Percentiles rank a stretch among this genome's conserved stretches.
Conservation (phyloP, 2,113 vertebrate species). For the Phalacrocorax brasilianus region DNA sequence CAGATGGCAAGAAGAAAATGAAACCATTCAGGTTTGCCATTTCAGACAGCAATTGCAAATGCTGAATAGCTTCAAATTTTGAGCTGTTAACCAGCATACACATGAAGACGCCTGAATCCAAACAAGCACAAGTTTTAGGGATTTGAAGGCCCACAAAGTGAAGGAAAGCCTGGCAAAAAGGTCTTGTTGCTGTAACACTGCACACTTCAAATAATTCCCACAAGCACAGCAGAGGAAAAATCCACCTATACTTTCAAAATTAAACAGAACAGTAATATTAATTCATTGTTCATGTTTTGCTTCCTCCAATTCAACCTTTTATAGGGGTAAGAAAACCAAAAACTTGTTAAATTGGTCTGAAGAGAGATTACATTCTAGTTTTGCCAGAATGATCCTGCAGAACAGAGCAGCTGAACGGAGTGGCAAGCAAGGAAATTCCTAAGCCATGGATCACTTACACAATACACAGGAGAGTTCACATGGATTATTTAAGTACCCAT, state of each 20-base stretch:
- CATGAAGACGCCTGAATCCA: not conserved
- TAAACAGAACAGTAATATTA: not conserved
- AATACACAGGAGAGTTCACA: not conserved
- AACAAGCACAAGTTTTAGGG: not conserved
- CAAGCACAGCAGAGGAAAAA: not conserved
- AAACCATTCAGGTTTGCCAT: not conserved
- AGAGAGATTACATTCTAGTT: not conserved
- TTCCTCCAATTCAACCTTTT: not conserved
- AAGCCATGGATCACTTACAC: constrained; percentile 20
- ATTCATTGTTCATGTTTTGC: not conserved
- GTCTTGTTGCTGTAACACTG: not conserved
- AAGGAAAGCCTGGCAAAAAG: not conserved
- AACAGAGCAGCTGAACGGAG: not conserved
- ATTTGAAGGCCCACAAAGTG: not conserved
- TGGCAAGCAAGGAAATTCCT: constrained; percentile 32
- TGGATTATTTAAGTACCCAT: constrained; percentile 20
- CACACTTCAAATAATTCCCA: not conserved
- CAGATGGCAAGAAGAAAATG: not conserved
- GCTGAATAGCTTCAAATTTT: not conserved
- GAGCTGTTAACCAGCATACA: not conserved
- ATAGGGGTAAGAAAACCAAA: not conserved
- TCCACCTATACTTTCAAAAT: not conserved
- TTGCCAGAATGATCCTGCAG: not conserved
- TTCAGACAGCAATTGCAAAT: not conserved
- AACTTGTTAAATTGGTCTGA: not conserved